Percentiles rank a stretch among this genome's conserved stretches.
phyloP scores from a whole-genome alignment of 1,140 invertebrate species.

The Brachionus asplanchnoidis region DNA sequence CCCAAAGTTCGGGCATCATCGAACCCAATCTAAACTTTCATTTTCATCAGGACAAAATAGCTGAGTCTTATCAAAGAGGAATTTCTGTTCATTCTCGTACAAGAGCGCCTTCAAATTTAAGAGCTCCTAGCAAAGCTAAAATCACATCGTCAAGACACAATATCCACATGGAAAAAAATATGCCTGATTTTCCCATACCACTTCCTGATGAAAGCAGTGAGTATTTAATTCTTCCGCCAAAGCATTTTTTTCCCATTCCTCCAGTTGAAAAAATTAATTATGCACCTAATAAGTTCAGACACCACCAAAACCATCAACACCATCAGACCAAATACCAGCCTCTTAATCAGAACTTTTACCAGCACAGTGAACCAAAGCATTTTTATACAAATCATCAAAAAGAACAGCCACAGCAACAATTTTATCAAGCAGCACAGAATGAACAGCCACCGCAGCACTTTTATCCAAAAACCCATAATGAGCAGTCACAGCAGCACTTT shows the following conservation, averaged over 20 bases:
- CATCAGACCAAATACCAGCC: neutral
- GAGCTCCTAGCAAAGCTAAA: neutral
- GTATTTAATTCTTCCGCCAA: conserved; percentile 2
- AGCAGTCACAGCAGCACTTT: neutral
- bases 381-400: neutral
- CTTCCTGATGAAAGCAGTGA: conserved; percentile 21
- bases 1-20: neutral
- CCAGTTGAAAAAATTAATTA: neutral
- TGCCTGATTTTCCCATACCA: neutral
- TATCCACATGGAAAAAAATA: neutral
- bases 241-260: neutral
- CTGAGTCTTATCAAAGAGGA: neutral
- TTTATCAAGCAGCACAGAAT: neutral
- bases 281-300: neutral
- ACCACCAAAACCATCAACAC: neutral
- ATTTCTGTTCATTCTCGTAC: neutral
- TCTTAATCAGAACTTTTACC: neutral
- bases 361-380: neutral
- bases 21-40: conserved; percentile 14
- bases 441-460: neutral
- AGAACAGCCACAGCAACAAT: neutral
- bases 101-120: neutral
- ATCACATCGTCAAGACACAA: neutral
- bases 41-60: conserved; percentile 8
- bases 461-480: neutral